Evolutionary conservation across 2,797 vertebrate genomes (phyloP).

Genomic region (Notamacropus eugenii): DNA sequence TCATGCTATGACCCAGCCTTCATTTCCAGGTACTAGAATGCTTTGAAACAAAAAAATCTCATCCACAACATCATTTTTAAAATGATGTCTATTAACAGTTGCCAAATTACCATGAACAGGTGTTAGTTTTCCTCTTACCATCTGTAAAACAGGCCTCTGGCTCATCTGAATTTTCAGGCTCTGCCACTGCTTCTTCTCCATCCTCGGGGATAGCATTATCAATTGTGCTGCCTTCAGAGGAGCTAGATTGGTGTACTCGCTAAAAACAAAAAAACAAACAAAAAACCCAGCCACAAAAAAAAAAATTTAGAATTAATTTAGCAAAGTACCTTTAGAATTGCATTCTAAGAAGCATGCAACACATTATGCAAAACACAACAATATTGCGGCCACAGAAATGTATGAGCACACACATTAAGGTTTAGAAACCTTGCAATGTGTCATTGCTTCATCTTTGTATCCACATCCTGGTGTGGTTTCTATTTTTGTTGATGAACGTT

Average conservation of each 20-base stretch:
- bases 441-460: constrained; percentile 66
- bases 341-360: constrained; percentile 79
- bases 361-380: constrained; percentile 64
- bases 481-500: constrained; percentile 17
- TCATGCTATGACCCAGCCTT: background rate
- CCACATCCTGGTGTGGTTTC: constrained; percentile 56
- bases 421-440: constrained; percentile 78
- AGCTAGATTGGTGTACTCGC: constrained; percentile 89
- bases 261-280: constrained; percentile 84
- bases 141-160: constrained; percentile 94
- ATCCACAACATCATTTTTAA: background rate
- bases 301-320: constrained; percentile 62
- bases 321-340: constrained; percentile 47
- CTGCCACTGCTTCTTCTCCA: constrained; percentile 87
- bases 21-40: background rate
- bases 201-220: constrained; percentile 87
- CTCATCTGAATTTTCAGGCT: constrained; percentile 88
- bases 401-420: constrained; percentile 73
- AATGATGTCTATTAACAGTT: constrained; percentile 30
- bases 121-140: constrained; percentile 84
- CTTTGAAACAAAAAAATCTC: background rate
- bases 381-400: constrained; percentile 74
- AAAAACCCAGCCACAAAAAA: constrained; percentile 71
- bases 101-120: constrained; percentile 1
- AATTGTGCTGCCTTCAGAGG: constrained; percentile 96